These are phyloP conservation scores for Drosophila tripunctata DNA, from an alignment of 2,888 invertebrate genomes.

Conservation along the genomic window DNA sequence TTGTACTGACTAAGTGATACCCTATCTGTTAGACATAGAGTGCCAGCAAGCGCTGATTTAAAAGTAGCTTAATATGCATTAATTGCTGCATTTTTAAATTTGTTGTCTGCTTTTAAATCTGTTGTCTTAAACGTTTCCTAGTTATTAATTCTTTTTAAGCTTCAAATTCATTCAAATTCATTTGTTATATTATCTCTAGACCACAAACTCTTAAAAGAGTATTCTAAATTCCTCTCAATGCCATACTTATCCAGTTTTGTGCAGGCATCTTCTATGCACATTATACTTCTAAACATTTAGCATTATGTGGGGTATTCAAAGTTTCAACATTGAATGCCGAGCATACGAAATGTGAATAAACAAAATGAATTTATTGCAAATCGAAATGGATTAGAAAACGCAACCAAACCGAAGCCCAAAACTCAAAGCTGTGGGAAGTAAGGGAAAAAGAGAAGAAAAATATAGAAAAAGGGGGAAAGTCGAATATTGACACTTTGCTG, in stretches of 20 bases:
- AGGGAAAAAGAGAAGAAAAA: not conserved
- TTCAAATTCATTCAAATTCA: too few species aligned
- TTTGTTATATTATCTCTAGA: too few species aligned
- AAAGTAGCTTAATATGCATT: too few species aligned
- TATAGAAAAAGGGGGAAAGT: not conserved
- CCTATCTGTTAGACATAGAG: too few species aligned
- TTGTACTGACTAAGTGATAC: conserved; percentile 8
- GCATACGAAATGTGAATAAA: conserved; percentile 63
- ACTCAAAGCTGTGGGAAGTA: not conserved
- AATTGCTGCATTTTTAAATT: not conserved
- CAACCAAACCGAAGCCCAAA: conserved; percentile 25
- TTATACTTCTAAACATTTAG: not conserved
- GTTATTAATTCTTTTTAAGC: too few species aligned
- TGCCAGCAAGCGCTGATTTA: too few species aligned
- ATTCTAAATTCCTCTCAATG: not conserved
- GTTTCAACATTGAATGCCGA: conserved; percentile 19
- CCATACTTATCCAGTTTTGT: not conserved
- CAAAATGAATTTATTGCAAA: conserved; percentile 76
- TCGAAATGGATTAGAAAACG: conserved; percentile 71
- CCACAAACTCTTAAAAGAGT: not conserved
- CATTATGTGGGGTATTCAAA: conserved; percentile 7
- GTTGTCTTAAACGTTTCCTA: not conserved
- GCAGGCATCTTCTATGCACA: not conserved
- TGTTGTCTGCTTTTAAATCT: too few species aligned
- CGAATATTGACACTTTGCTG: conserved; percentile 28